Evolutionary conservation across 2,888 invertebrate species (phyloP).

Genomic region (Cecidostiba fungosa): DNA sequence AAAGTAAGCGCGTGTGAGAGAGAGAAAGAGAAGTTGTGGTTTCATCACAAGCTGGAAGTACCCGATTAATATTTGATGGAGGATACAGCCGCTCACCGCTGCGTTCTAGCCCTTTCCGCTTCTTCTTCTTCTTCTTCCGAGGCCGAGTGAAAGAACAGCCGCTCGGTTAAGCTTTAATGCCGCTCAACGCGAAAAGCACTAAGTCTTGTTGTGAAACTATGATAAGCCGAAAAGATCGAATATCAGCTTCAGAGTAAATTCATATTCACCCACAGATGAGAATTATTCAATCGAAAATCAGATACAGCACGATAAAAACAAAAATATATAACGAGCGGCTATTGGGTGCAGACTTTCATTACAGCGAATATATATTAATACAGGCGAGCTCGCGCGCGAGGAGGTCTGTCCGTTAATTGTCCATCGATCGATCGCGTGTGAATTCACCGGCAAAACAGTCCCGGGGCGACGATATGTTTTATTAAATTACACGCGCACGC

Average conservation of each 20-base stretch:
- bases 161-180: background rate
- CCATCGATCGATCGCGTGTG: constrained; percentile 55
- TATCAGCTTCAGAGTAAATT: background rate
- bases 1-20: constrained; percentile 21
- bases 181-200: background rate
- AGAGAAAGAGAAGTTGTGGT: constrained; percentile 39
- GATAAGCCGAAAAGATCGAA: background rate
- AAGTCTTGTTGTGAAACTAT: background rate
- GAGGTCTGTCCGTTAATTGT: constrained; percentile 50
- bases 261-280: background rate
- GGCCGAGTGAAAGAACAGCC: constrained; percentile 26
- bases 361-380: constrained; percentile 60
- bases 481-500: constrained; percentile 55
- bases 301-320: background rate
- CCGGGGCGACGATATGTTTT: constrained; percentile 60
- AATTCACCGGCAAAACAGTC: constrained; percentile 52
- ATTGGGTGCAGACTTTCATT: constrained; percentile 39
- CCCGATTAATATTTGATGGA: constrained; percentile 48
- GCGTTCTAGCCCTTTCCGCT: background rate
- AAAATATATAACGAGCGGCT: background rate
- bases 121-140: background rate
- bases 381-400: background rate
- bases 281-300: constrained; percentile 44
- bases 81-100: constrained; percentile 8
- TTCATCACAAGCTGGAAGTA: constrained; percentile 45